Evolutionary conservation across 2,888 invertebrate species (phyloP).

Genomic region (Galeruca laticollis): DNA sequence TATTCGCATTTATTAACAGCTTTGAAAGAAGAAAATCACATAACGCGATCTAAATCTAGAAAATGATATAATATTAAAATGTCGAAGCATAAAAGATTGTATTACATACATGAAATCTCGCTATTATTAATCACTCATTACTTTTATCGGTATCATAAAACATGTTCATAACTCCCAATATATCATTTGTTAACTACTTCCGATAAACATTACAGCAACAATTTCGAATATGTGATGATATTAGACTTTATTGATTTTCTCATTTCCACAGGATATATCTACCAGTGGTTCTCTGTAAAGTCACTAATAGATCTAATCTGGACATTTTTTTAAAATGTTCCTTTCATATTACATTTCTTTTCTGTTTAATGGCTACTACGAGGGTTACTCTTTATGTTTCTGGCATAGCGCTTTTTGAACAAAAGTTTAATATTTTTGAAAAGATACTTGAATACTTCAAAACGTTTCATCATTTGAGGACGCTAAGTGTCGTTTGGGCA

Average conservation of each 20-base stretch:
- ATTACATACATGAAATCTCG: neutral
- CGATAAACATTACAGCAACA: neutral
- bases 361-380: too few relatives aligned
- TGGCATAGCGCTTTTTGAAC: too few relatives aligned
- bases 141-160: neutral
- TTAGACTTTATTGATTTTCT: neutral
- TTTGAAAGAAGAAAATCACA: too few relatives aligned
- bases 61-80: neutral
- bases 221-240: neutral
- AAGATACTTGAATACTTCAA: too few relatives aligned
- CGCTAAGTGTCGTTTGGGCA: too few relatives aligned
- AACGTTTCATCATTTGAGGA: too few relatives aligned
- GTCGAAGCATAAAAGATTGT: neutral
- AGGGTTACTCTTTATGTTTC: too few relatives aligned
- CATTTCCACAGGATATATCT: neutral
- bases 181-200: slow-evolving; percentile 2
- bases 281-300: neutral
- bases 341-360: too few relatives aligned
- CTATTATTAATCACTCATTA: neutral
- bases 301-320: too few relatives aligned
- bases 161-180: neutral
- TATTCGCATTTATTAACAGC: too few relatives aligned
- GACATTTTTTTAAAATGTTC: too few relatives aligned
- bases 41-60: neutral
- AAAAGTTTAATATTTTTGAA: too few relatives aligned